A percentile compares a stretch with the other conserved stretches of the same genome.
Conservation (phyloP, 2,113 vertebrate genomes). For the Brachyistius frenatus region DNA sequence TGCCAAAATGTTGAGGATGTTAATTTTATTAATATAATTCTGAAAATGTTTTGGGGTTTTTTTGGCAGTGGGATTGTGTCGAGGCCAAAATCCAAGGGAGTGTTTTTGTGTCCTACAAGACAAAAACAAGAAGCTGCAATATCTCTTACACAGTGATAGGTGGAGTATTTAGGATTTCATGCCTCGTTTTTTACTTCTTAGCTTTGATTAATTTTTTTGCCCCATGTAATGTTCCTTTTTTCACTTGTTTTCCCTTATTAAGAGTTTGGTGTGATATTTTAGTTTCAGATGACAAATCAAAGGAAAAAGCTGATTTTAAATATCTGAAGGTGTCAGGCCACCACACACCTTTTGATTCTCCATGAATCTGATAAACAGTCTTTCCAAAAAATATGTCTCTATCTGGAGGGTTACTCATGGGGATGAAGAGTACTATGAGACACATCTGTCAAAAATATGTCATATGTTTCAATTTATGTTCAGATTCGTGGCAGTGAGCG, state of each 20-base stretch:
- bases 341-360: too few relatives aligned
- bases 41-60: background rate
- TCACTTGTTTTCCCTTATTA: background rate
- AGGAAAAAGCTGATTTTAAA: too few relatives aligned
- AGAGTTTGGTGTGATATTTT: too few relatives aligned
- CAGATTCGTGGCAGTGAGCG: background rate
- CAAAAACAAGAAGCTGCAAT: constrained; percentile 14
- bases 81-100: rapidly evolving
- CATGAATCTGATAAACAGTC: background rate
- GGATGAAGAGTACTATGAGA: too few relatives aligned
- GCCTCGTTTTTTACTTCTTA: background rate
- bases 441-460: too few relatives aligned
- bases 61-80: constrained; percentile 68
- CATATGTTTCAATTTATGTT: background rate
- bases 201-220: background rate
- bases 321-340: too few relatives aligned
- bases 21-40: background rate
- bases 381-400: background rate
- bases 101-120: constrained; percentile 42
- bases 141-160: constrained; percentile 51
- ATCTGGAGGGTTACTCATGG: background rate
- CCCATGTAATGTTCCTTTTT: background rate
- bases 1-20: background rate
- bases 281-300: too few relatives aligned
- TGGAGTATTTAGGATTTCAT: constrained; percentile 9